phyloP scores from a whole-genome alignment of 2,888 invertebrate species.

The Embidobia sp. region DNA sequence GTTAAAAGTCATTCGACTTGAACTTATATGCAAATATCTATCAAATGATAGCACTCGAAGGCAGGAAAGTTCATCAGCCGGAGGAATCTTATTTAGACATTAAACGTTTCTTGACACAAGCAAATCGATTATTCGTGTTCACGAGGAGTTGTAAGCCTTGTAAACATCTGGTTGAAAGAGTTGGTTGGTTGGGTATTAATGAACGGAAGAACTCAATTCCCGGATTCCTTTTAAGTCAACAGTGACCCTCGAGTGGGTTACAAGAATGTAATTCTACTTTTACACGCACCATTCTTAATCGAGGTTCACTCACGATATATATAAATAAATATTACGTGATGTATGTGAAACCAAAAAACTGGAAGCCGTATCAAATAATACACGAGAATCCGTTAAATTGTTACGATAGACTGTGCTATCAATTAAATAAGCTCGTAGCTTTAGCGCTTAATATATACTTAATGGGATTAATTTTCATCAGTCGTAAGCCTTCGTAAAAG shows the following conservation, averaged over 20 bases:
- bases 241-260: not conserved
- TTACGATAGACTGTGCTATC: slow-evolving; percentile 50
- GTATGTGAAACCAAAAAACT: slow-evolving; percentile 55
- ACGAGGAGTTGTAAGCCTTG: slow-evolving; percentile 20
- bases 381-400: slow-evolving; percentile 51
- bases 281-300: not conserved
- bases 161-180: slow-evolving; percentile 35
- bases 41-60: slow-evolving; percentile 3
- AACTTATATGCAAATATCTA: too few species aligned
- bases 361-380: slow-evolving; percentile 46
- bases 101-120: slow-evolving; percentile 20
- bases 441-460: slow-evolving; percentile 48
- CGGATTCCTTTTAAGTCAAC: slow-evolving; percentile 7
- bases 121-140: slow-evolving; percentile 33
- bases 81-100: slow-evolving; percentile 37
- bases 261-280: not conserved
- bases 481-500: slow-evolving; percentile 50
- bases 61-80: slow-evolving; percentile 24
- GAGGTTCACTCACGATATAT: slow-evolving; percentile 2
- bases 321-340: slow-evolving; percentile 57
- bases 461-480: slow-evolving; percentile 54
- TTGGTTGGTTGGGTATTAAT: slow-evolving; percentile 8
- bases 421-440: slow-evolving; percentile 51
- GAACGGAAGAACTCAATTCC: slow-evolving; percentile 3
- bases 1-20: slow-evolving; percentile 5